Evolutionary conservation across 2,797 vertebrate species (phyloP).

Genomic region (Hafferia zeledoni): DNA sequence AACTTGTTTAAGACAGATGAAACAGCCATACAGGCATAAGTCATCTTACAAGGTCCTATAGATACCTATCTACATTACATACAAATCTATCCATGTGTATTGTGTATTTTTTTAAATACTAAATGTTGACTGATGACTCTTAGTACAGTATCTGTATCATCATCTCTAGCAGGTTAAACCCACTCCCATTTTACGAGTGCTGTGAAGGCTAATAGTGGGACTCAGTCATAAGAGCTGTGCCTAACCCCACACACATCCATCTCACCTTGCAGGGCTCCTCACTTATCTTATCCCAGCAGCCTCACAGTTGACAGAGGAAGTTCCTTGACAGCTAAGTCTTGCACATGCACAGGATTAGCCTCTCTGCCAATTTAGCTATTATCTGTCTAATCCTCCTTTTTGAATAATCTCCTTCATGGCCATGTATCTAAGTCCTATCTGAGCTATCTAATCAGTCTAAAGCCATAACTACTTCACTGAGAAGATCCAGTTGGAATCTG

Average conservation of each 20-base stretch:
- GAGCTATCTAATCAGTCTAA: neutral
- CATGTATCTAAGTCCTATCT: neutral
- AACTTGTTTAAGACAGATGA: neutral
- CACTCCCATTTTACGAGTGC: neutral
- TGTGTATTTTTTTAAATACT: neutral
- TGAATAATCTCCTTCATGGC: neutral
- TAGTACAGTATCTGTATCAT: neutral
- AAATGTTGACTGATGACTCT: neutral
- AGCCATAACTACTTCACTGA: neutral
- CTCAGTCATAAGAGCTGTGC: accelerated
- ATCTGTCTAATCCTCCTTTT: constrained; percentile 27
- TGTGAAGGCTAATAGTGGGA: neutral
- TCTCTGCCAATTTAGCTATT: constrained; percentile 10
- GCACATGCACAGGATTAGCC: neutral
- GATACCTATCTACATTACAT: neutral
- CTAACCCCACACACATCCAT: neutral
- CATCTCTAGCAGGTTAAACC: neutral
- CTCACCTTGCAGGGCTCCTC: accelerated
- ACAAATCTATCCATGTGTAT: neutral
- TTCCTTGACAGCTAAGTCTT: neutral
- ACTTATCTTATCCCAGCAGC: neutral
- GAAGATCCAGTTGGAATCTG: neutral
- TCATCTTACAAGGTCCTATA: neutral
- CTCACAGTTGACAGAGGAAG: neutral
- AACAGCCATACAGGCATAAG: neutral